These are phyloP conservation scores for Fukomys damarensis DNA, from an alignment of 2,113 vertebrate genomes.

Conservation along the genomic window DNA sequence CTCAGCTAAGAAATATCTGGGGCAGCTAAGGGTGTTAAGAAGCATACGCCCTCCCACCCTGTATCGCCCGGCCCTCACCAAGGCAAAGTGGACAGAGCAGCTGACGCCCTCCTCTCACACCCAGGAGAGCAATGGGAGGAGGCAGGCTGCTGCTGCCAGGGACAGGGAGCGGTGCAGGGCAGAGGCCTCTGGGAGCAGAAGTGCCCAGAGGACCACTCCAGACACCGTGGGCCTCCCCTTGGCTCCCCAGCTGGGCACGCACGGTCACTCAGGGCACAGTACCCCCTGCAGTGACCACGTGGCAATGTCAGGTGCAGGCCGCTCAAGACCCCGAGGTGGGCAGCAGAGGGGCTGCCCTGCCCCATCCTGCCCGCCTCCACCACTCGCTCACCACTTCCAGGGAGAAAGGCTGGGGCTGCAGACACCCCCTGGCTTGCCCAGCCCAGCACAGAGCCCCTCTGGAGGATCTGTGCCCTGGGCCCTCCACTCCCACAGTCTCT, in stretches of 20 bases:
- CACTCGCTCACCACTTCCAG: not conserved
- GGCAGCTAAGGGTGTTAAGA: not conserved
- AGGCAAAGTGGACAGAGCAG: not conserved
- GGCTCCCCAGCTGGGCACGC: not conserved
- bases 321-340: not conserved
- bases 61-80: too few relatives aligned
- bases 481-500: not conserved
- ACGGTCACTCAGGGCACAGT: not conserved
- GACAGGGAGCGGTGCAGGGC: not conserved
- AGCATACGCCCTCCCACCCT: not conserved
- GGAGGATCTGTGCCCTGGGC: not conserved
- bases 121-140: not conserved
- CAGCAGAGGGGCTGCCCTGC: not conserved
- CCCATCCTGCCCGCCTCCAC: not conserved
- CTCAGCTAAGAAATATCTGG: not conserved
- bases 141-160: not conserved
- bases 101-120: accelerated
- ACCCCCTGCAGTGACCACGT: not conserved
- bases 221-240: not conserved
- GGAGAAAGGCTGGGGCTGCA: not conserved
- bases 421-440: not conserved
- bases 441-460: not conserved
- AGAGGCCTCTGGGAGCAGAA: not conserved
- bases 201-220: not conserved
- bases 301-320: not conserved